A percentile compares a stretch with the other conserved stretches of the same genome.
Conservation (phyloP, 1,140 invertebrate species). For the Pristionchus pacificus region DNA sequence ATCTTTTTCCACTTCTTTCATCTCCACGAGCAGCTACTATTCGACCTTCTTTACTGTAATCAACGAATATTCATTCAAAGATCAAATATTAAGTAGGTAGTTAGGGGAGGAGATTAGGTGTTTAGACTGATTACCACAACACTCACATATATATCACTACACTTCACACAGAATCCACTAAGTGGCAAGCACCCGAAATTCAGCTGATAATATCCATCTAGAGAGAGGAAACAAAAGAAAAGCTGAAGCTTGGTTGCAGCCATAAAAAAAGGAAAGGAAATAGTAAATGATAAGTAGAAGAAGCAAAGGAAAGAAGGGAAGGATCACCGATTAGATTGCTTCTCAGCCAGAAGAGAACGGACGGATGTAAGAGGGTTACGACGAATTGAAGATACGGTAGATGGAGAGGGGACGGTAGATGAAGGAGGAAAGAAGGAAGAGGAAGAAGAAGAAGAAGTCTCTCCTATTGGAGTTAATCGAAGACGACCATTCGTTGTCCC, state of each 20-base stretch:
- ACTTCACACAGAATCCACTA: no score
- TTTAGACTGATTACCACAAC: background rate
- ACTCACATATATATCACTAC: background rate
- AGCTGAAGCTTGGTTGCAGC: background rate
- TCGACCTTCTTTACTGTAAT: slow-evolving; percentile 29
- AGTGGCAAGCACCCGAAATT: no score
- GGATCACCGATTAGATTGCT: background rate
- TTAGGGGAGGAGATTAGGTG: no score
- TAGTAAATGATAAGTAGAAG: no score
- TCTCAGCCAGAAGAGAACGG: background rate
- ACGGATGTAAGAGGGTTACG: background rate
- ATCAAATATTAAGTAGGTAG: no score
- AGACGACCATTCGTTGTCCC: no score
- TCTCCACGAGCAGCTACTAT: slow-evolving; percentile 16
- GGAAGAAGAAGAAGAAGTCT: background rate
- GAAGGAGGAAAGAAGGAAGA: no score
- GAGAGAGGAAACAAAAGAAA: background rate
- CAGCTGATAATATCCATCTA: no score
- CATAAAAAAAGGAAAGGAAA: no score
- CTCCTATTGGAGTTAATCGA: background rate
- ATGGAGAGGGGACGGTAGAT: no score
- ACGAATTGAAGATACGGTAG: background rate
- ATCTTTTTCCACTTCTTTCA: background rate
- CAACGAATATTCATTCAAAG: no score
- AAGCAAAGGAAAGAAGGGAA: background rate